Evolutionary conservation across 2,797 vertebrate species (phyloP), one percentile per base, ranked within the genome.

Genomic region (Pseudotriccus pelzelni): DNA sequence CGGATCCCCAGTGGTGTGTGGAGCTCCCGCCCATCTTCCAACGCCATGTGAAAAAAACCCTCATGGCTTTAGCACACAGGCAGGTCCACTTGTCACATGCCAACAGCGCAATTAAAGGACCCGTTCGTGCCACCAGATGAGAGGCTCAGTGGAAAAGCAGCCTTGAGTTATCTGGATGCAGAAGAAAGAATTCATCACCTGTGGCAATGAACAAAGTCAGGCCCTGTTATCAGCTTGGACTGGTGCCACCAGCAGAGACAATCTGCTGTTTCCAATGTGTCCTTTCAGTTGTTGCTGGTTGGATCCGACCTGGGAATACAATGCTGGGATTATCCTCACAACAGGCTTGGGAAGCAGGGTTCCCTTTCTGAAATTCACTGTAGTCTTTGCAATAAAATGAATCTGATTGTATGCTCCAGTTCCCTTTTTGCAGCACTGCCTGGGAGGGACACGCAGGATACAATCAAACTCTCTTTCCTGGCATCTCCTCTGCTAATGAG

Each of bases 111-210:
- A 53, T 13, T 20, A 50, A 94, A 63, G 55, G 52, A 36, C 46
- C 70, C 1, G 23, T 70, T 73, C 7, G 9, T 90, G 74, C 62
- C 90, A 62, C 3, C 7, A 17, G 58, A 44, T 41, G 22, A 17
- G 47, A 87, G 24, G 32, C 69, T 87, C 46, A 41, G 16, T 52
- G 77, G 79, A 91, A 84, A 78, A 96, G 84, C 16, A 87, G 89
- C 91, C 69, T 89, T 69, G 73, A 96, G 92, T 92, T 81, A 91
- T 69, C 76, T 66, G 66, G 76, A 78, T 94, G 82, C 63, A 78
- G 74, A 87, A 56, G 82, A 79, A 79, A 64, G 55, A 95, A 92
- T 92, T 68, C 82, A 84, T 73, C 92, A 94, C 91, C 94, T 73
- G 82, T 91, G 92, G 92, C 92, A 78, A 89, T 15, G 89, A 89